These are phyloP conservation scores for Pantherophis guttatus DNA, from an alignment of 2,113 vertebrate species.

Conservation along the genomic window DNA sequence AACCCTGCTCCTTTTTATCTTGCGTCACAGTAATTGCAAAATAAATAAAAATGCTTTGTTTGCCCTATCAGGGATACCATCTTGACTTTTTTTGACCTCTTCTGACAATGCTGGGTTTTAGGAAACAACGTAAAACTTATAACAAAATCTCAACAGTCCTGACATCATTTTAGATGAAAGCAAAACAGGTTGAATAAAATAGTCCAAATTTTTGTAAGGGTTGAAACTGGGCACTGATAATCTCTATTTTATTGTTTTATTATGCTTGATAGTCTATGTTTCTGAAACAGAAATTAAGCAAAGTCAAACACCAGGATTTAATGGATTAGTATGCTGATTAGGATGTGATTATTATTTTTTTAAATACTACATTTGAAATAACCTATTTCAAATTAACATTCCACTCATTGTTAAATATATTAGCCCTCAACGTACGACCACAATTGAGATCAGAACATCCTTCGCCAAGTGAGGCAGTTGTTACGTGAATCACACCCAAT, in stretches of 20 bases:
- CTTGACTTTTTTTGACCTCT: not conserved
- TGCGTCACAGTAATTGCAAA: not conserved
- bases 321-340: slow-evolving; percentile 12
- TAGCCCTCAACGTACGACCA: not conserved
- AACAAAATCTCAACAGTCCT: not conserved
- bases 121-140: not conserved
- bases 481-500: not conserved
- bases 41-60: not conserved
- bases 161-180: not conserved
- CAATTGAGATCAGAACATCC: not conserved
- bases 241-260: not conserved
- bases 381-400: not conserved
- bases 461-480: not conserved
- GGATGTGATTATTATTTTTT: slow-evolving; percentile 11
- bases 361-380: slow-evolving; percentile 18
- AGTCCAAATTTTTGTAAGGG: not conserved
- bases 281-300: not conserved
- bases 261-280: not conserved
- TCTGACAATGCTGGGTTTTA: not conserved
- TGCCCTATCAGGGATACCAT: not conserved
- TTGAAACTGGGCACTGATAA: not conserved
- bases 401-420: not conserved
- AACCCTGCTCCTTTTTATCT: not conserved
- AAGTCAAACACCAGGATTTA: slow-evolving; percentile 20
- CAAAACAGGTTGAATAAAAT: not conserved